These are phyloP conservation scores for Enteromius trimaculatus DNA, from an alignment of 2,797 vertebrate genomes.

Conservation along the genomic window DNA sequence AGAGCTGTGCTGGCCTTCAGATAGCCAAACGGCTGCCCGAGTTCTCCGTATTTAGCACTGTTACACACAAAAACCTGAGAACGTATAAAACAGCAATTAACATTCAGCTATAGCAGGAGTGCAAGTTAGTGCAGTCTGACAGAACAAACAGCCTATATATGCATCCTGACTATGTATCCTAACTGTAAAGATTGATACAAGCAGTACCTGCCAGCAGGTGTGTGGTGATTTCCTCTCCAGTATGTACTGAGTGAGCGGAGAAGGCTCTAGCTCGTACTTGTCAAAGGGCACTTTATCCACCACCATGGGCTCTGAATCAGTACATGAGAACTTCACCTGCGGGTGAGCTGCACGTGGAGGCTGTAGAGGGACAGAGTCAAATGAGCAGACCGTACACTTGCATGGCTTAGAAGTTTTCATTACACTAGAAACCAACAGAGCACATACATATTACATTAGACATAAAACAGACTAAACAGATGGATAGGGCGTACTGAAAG, in stretches of 20 bases:
- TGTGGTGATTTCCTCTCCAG: slow-evolving; percentile 94
- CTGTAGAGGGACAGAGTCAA: slow-evolving; percentile 67
- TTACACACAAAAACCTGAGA: slow-evolving; percentile 91
- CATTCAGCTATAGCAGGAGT: not conserved
- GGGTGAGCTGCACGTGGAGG: slow-evolving; percentile 94
- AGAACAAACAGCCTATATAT: not conserved
- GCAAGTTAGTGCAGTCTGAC: slow-evolving; percentile 1
- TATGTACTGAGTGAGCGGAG: slow-evolving; percentile 93
- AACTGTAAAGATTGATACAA: not conserved
- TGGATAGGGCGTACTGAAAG: slow-evolving; percentile 82
- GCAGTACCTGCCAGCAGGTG: slow-evolving; percentile 95
- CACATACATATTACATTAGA: not conserved
- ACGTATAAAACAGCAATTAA: slow-evolving; percentile 2
- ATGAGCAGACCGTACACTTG: slow-evolving; percentile 1
- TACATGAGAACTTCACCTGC: slow-evolving; percentile 91
- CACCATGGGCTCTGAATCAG: slow-evolving; percentile 97
- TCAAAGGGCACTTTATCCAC: slow-evolving; percentile 98
- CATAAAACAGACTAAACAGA: not conserved
- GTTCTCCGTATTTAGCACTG: slow-evolving; percentile 92
- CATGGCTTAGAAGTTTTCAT: not conserved
- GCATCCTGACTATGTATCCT: not conserved
- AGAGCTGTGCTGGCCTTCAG: slow-evolving; percentile 97
- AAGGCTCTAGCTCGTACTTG: slow-evolving; percentile 98
- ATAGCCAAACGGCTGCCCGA: slow-evolving; percentile 96
- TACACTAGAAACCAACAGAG: not conserved